Evolutionary conservation across 1,140 invertebrate species (phyloP).

Genomic region (Maniola jurtina): DNA sequence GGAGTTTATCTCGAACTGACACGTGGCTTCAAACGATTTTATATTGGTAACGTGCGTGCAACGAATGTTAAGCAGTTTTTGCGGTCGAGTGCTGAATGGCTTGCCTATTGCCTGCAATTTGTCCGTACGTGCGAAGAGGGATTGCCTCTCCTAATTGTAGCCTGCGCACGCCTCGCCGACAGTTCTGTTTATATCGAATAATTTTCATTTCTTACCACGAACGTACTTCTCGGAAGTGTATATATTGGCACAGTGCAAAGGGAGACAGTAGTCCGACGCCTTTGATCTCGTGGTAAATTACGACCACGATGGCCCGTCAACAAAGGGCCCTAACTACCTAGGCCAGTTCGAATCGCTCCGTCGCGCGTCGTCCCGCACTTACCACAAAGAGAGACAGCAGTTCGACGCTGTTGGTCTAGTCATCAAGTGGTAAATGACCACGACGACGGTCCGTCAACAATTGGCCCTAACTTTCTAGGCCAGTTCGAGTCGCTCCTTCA

Average conservation of each 20-base stretch:
- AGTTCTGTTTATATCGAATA: constrained; percentile 45
- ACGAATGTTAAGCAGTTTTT: constrained; percentile 38
- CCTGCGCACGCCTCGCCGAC: constrained; percentile 34
- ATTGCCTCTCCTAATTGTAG: constrained; percentile 63
- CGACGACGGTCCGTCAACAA: too few relatives aligned
- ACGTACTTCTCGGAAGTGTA: constrained; percentile 35
- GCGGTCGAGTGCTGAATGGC: constrained; percentile 35
- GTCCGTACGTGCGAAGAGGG: constrained; percentile 67
- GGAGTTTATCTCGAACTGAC: constrained; percentile 22
- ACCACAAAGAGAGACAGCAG: too few relatives aligned
- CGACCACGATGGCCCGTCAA: too few relatives aligned
- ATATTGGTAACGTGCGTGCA: constrained; percentile 35
- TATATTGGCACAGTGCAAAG: constrained; percentile 23
- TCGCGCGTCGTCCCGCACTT: too few relatives aligned
- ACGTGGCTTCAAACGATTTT: constrained; percentile 24
- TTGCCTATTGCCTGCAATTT: constrained; percentile 58
- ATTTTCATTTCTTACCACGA: constrained; percentile 29
- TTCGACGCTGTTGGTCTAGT: too few relatives aligned
- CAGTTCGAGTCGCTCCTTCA: too few relatives aligned
- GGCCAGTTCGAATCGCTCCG: too few relatives aligned
- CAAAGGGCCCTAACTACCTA: too few relatives aligned
- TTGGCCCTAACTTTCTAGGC: too few relatives aligned
- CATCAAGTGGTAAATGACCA: too few relatives aligned
- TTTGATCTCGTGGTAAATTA: too few relatives aligned
- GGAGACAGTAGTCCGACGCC: not conserved